Evolutionary conservation across 2,888 invertebrate species (phyloP).

Genomic region (Homarus gammarus): DNA sequence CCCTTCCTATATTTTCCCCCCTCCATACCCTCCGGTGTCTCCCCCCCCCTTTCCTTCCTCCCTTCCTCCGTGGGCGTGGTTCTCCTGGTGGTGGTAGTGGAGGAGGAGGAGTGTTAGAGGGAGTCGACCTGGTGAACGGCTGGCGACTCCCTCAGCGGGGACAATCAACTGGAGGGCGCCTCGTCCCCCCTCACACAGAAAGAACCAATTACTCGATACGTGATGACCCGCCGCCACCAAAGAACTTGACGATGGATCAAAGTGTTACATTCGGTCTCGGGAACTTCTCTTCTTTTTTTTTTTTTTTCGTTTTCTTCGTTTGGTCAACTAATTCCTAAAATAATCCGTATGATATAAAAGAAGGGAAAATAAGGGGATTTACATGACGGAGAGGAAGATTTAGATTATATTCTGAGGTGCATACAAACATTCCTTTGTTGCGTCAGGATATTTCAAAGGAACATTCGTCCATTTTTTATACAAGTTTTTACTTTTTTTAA

Average conservation of each 20-base stretch:
- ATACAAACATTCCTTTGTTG: not conserved
- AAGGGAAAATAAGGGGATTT: not conserved
- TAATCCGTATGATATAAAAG: too few species aligned
- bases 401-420: not conserved
- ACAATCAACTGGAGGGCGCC: constrained; percentile 43
- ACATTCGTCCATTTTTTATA: constrained; percentile 5
- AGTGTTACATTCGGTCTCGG: not conserved
- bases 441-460: not conserved
- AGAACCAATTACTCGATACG: constrained; percentile 44
- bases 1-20: too few species aligned
- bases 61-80: too few species aligned
- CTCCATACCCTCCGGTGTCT: too few species aligned
- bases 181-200: constrained; percentile 29
- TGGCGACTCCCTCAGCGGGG: constrained; percentile 15
- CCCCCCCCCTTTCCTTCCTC: not conserved
- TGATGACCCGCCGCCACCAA: constrained; percentile 27
- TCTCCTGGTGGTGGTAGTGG: too few species aligned
- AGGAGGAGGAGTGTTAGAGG: too few species aligned
- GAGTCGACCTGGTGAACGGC: too few species aligned
- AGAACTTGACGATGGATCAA: constrained; percentile 18
- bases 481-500: not conserved
- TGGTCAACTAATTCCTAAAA: too few species aligned
- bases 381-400: not conserved
- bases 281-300: too few species aligned
- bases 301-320: too few species aligned